phyloP scores from a whole-genome alignment of 2,888 invertebrate genomes.

The Pediacus dermestoides region DNA sequence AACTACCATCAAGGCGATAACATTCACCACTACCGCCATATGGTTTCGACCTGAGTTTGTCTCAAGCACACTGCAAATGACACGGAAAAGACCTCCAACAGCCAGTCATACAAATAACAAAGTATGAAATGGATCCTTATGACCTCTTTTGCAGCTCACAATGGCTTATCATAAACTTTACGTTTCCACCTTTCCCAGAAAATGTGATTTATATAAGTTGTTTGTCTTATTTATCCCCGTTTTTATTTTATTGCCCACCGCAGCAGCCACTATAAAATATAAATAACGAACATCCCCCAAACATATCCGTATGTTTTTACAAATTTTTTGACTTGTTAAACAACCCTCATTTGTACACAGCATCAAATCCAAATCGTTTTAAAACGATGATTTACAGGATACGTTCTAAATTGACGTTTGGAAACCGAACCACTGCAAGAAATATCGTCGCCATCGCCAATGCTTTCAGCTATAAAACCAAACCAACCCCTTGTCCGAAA shows the following conservation, averaged over 20 bases:
- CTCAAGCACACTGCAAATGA: constrained; percentile 21
- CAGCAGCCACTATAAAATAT: too few species aligned
- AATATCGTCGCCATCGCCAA: too few species aligned
- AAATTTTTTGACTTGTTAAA: too few species aligned
- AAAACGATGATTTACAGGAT: constrained; percentile 31
- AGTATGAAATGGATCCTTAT: constrained; percentile 25
- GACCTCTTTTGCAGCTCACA: constrained; percentile 17
- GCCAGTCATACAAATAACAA: constrained; percentile 26
- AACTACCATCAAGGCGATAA: constrained; percentile 16
- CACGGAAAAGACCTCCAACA: constrained; percentile 12
- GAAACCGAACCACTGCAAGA: constrained; percentile 16
- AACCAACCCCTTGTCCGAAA: too few species aligned
- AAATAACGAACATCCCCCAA: too few species aligned
- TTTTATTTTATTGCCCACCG: too few species aligned
- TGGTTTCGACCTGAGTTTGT: constrained; percentile 16
- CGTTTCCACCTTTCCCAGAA: constrained; percentile 9
- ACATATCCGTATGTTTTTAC: too few species aligned
- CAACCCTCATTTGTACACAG: too few species aligned
- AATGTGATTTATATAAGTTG: constrained; percentile 5
- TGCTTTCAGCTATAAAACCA: too few species aligned
- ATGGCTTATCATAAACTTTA: constrained; percentile 23
- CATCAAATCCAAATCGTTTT: too few species aligned
- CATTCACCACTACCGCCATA: constrained; percentile 8
- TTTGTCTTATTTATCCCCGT: constrained; percentile 2
- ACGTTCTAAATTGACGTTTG: constrained; percentile 23